A percentile compares a stretch with the other conserved stretches of the same genome.
Conservation (phyloP, 2,113 vertebrate genomes). For the Megatriorchis doriae region DNA sequence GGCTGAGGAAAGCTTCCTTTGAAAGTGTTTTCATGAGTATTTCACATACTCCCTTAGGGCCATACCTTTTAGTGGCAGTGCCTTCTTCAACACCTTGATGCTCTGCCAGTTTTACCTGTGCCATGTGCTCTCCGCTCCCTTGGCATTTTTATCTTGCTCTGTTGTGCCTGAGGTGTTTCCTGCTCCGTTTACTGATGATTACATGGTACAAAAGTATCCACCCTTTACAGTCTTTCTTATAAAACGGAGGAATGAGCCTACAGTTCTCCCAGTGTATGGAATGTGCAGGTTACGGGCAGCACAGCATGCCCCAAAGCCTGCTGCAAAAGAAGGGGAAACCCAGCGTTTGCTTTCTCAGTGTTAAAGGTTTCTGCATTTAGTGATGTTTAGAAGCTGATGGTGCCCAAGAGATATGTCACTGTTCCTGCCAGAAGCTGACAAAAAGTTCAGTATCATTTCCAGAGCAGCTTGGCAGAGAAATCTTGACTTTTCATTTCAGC, state of each 20-base stretch:
- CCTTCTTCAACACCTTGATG: background rate
- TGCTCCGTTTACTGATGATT: background rate
- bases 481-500: background rate
- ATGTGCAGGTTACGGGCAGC: background rate
- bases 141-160: constrained; percentile 12
- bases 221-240: background rate
- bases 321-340: background rate
- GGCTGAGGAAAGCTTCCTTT: background rate
- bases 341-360: background rate
- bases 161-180: constrained; percentile 27
- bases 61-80: background rate
- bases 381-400: background rate
- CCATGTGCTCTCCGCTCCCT: background rate
- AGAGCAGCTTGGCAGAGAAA: background rate
- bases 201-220: background rate
- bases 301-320: background rate
- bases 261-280: background rate
- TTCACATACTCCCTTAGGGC: background rate
- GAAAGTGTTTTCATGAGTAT: background rate
- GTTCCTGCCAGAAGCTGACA: background rate
- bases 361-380: background rate
- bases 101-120: constrained; percentile 8
- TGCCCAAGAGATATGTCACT: background rate
- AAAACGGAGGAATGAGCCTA: background rate
- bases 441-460: background rate